These are phyloP conservation scores for Dicrostonyx torquatus DNA, from an alignment of 2,797 vertebrate genomes.

Conservation along the genomic window DNA sequence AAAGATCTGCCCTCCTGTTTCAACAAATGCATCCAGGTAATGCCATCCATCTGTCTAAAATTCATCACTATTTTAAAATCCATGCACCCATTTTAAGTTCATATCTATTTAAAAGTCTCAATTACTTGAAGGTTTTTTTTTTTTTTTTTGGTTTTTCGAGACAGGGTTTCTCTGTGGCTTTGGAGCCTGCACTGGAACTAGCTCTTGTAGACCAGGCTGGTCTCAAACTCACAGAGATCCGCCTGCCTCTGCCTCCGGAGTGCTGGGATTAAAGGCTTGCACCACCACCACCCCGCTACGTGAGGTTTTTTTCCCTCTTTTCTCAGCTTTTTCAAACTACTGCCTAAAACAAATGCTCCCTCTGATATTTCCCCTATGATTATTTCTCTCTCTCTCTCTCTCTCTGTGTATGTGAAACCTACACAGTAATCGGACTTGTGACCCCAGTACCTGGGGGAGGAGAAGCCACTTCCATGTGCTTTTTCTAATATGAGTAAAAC, in stretches of 20 bases:
- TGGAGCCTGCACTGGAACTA: too few species aligned
- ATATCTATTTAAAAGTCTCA: neutral
- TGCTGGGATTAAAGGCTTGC: too few species aligned
- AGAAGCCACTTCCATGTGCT: neutral
- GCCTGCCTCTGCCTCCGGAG: too few species aligned
- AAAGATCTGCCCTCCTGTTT: neutral
- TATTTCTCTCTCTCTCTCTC: too few species aligned
- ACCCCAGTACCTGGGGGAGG: neutral
- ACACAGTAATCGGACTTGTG: neutral
- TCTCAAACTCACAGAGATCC: too few species aligned
- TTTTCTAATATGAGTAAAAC: neutral
- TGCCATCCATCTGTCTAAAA: neutral
- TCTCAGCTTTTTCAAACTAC: slow-evolving; percentile 54
- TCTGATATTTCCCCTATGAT: neutral
- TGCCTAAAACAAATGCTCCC: neutral
- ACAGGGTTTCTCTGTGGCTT: too few species aligned
- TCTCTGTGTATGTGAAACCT: neutral
- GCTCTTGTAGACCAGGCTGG: too few species aligned
- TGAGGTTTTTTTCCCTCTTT: neutral
- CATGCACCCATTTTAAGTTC: neutral
- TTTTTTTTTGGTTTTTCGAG: too few species aligned
- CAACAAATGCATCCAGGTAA: neutral
- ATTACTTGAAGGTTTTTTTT: neutral
- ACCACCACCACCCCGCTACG: too few species aligned
- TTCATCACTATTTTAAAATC: neutral